Conservation (phyloP, 2,797 vertebrate genomes). For the Sebastolobus alascanus region DNA sequence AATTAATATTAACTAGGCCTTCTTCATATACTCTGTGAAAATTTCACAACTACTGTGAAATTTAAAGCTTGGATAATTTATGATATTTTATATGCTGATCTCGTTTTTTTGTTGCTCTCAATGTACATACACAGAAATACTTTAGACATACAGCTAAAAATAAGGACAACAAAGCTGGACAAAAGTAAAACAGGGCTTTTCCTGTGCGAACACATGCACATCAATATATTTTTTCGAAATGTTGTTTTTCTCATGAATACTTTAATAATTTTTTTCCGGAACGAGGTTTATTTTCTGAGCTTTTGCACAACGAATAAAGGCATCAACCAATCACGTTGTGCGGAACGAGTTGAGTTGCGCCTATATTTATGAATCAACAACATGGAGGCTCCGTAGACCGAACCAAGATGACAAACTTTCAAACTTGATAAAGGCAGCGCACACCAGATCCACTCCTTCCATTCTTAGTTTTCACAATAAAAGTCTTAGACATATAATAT, state of each 20-base stretch:
- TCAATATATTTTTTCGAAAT: accelerated
- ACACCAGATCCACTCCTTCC: too few species aligned
- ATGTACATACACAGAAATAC: not conserved
- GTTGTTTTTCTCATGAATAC: accelerated
- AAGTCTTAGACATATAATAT: too few species aligned
- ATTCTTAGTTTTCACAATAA: too few species aligned
- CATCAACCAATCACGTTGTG: too few species aligned
- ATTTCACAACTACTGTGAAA: not conserved
- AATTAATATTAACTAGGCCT: not conserved
- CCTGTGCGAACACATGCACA: too few species aligned
- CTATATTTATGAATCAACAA: too few species aligned
- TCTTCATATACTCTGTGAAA: not conserved
- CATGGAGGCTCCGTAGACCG: too few species aligned
- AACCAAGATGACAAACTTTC: too few species aligned
- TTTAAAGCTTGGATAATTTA: not conserved
- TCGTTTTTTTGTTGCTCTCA: not conserved
- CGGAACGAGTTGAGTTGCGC: too few species aligned
- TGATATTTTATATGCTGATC: not conserved
- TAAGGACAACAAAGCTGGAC: not conserved
- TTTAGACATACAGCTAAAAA: not conserved
- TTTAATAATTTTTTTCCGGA: accelerated
- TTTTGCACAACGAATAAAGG: accelerated
- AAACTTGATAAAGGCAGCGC: too few species aligned
- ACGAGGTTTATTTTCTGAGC: accelerated
- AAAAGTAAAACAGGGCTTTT: too few species aligned